A percentile compares a stretch with the other conserved stretches of the same genome.
phyloP scores from a whole-genome alignment of 2,888 invertebrate genomes.

The Andrena hattorfiana region DNA sequence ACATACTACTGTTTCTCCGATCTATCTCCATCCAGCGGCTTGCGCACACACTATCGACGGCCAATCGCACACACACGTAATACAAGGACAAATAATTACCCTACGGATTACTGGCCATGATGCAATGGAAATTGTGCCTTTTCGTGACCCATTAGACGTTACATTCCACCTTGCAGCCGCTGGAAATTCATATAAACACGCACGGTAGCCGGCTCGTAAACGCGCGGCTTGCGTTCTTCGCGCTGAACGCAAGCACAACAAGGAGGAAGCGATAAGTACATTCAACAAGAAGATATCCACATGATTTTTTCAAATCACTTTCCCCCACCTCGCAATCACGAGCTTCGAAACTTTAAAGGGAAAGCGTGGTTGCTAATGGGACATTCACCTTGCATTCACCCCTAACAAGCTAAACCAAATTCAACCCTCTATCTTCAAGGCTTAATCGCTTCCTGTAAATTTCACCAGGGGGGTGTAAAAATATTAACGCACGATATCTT shows the following conservation, averaged over 20 bases:
- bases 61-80: conserved; percentile 52
- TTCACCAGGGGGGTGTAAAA: conserved; percentile 19
- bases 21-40: conserved; percentile 42
- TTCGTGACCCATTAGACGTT: conserved; percentile 48
- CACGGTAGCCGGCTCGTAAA: conserved; percentile 49
- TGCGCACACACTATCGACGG: conserved; percentile 45
- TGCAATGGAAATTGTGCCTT: conserved; percentile 61
- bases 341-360: too few species aligned
- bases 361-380: too few species aligned
- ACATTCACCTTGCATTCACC: too few species aligned
- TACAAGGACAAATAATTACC: conserved; percentile 69
- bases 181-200: conserved; percentile 69
- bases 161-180: conserved; percentile 19
- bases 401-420: too few species aligned
- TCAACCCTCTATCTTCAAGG: background rate
- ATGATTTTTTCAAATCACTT: background rate
- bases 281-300: background rate
- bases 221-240: background rate
- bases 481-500: conserved; percentile 39
- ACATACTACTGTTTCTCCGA: conserved; percentile 53
- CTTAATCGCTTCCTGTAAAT: background rate
- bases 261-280: background rate
- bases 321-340: background rate
- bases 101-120: conserved; percentile 55
- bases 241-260: background rate